These are phyloP conservation scores for Cuculus canorus DNA, from an alignment of 2,797 vertebrate species.

Conservation along the genomic window DNA sequence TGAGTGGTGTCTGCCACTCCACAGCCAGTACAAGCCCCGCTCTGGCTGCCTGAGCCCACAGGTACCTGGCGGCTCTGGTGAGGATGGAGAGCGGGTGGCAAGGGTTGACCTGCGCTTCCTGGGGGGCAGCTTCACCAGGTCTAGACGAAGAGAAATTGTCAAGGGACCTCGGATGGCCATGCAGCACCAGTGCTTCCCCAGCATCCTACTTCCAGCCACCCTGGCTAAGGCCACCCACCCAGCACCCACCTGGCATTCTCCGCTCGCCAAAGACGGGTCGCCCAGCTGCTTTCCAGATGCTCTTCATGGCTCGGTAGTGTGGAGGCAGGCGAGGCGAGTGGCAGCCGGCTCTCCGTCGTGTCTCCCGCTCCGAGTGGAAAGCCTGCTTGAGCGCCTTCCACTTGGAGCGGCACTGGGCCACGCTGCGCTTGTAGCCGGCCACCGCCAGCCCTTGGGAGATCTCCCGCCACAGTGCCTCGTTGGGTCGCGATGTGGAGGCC, in stretches of 20 bases:
- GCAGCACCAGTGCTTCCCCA: not conserved
- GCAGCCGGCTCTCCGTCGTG: not conserved
- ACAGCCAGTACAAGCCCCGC: not conserved
- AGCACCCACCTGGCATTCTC: slow-evolving; percentile 2
- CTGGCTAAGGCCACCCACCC: not conserved
- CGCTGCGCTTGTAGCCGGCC: not conserved
- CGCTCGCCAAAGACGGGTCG: not conserved
- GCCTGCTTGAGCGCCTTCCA: slow-evolving; percentile 64
- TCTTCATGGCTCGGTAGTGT: slow-evolving; percentile 39
- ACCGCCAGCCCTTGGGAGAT: not conserved
- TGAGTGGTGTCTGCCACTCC: not conserved
- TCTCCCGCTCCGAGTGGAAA: slow-evolving; percentile 54
- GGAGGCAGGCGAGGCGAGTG: not conserved
- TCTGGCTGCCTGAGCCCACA: not conserved
- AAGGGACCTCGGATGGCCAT: rapidly evolving
- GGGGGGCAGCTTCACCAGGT: not conserved
- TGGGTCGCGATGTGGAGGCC: slow-evolving; percentile 56
- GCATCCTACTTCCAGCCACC: rapidly evolving
- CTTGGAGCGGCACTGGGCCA: slow-evolving; percentile 64
- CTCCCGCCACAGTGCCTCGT: slow-evolving; percentile 33
- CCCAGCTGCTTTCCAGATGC: slow-evolving; percentile 44
- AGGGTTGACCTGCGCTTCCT: not conserved
- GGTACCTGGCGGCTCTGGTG: not conserved
- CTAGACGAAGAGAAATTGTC: not conserved
- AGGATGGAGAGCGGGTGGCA: rapidly evolving